Evolutionary conservation across 2,797 vertebrate species (phyloP).

Genomic region (Hemitrygon akajei): DNA sequence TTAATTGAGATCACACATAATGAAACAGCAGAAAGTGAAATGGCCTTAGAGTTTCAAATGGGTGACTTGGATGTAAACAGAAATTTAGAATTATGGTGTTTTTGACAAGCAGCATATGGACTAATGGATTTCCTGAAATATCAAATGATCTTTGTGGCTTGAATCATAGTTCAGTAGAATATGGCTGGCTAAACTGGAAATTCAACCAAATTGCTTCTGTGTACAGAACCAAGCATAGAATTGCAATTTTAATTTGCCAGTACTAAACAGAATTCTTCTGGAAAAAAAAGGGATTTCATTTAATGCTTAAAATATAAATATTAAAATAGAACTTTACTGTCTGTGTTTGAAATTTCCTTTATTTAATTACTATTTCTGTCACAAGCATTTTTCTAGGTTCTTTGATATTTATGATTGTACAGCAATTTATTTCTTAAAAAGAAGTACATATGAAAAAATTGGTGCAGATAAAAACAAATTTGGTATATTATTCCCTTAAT

Average conservation of each 20-base stretch:
- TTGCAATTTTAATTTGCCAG: not conserved
- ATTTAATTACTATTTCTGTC: not conserved
- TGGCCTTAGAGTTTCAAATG: conserved; percentile 20
- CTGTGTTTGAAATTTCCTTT: not conserved
- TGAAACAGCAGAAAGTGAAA: not conserved
- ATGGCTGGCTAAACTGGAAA: conserved; percentile 9
- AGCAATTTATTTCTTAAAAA: not conserved
- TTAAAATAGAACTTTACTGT: not conserved
- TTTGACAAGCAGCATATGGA: conserved; percentile 25
- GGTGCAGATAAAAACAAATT: not conserved
- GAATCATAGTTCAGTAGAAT: not conserved
- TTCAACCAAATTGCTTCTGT: not conserved
- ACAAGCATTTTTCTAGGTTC: not conserved
- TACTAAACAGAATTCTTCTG: not conserved
- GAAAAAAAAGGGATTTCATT: not conserved
- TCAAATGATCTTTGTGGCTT: conserved; percentile 26
- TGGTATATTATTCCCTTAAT: not conserved
- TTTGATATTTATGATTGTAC: not conserved
- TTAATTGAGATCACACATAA: conserved; percentile 32
- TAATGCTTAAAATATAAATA: not conserved
- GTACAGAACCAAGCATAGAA: not conserved
- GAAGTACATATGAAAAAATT: too few species aligned
- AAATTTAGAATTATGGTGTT: conserved; percentile 30
- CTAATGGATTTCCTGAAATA: conserved; percentile 20
- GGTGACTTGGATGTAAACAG: conserved; percentile 29